Evolutionary conservation across 2,797 vertebrate species (phyloP), one percentile per base, ranked within the genome.

Genomic region (Gastrophryne carolinensis): DNA sequence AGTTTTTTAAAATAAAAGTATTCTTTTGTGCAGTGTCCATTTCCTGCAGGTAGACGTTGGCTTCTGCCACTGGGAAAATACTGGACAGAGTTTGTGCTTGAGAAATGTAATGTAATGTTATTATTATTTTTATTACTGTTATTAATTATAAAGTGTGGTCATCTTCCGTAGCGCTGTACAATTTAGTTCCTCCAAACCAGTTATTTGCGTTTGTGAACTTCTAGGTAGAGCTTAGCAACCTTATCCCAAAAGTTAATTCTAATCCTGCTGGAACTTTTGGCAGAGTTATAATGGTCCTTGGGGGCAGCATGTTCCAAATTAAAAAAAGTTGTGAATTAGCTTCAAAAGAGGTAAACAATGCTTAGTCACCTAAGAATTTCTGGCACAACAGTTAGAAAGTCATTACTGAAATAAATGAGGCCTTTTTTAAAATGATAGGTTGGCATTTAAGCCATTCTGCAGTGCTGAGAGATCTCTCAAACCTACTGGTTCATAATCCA

Each of bases 331-430:
- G 34, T 37, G 60, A 60, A 57, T 72, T 62, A 72, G 68, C 75
- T 78, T 66, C 41, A 72, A 72, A 72, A 72, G 68, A 65, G 32
- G 61, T 78, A 72, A 78, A 78, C 68, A 72, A 71, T 78, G 75
- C 68, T 78, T 52, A 52, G 75, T 69, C 61, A 21, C 44, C 62
- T 71, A 66, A 72, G 75, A 72, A 57, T 47, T 62, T 60, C 61
- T 78, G 75, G 75, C 75, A 50, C 24, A 21, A 13, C 32, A 72
- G 75, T 78, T 72, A 66, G 72, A 78, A 72, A 66, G 52, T 61
- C 32, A 52, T 72, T 66, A 61, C 75, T 52, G 60, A 72, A 66
- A 41, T 78, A 78, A 78, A 78, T 78, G 75, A 72, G 65, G 61
- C 52, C 6, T 72, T 53, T 15, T 78, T 39, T 57, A 65, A 52